A percentile compares a stretch with the other conserved stretches of the same genome.
Evolutionary conservation across 2,888 invertebrate genomes (phyloP).

Genomic region (Eurytoma californica): DNA sequence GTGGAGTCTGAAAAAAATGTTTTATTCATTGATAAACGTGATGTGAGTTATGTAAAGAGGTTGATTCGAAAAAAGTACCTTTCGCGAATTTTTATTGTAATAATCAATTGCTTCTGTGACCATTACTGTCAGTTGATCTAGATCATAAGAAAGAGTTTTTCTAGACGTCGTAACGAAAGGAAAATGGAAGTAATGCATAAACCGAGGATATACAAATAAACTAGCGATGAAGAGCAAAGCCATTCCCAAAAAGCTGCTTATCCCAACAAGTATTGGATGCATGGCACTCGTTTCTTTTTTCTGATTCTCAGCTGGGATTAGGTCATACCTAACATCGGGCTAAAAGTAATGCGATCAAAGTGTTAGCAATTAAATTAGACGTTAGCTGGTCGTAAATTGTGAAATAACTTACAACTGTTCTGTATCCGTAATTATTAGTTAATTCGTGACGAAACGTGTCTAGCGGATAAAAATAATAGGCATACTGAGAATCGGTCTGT

Average conservation of each 20-base stretch:
- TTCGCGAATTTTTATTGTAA: constrained; percentile 25
- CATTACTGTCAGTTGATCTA: constrained; percentile 22
- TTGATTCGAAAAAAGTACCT: constrained; percentile 18
- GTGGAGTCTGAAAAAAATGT: background rate
- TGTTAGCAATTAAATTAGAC: background rate
- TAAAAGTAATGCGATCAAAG: constrained; percentile 1
- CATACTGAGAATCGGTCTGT: constrained; percentile 25
- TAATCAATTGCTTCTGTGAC: constrained; percentile 51
- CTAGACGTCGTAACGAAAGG: constrained; percentile 43
- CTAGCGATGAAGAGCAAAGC: constrained; percentile 50
- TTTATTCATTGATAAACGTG: no score
- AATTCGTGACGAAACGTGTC: constrained; percentile 47
- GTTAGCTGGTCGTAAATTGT: background rate
- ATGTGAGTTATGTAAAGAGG: background rate
- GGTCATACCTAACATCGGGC: constrained; percentile 36
- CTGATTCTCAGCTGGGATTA: constrained; percentile 15
- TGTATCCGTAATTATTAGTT: constrained; percentile 24
- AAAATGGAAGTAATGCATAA: constrained; percentile 47
- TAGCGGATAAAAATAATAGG: constrained; percentile 55
- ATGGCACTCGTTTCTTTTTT: constrained; percentile 48
- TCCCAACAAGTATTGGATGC: constrained; percentile 47
- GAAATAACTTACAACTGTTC: constrained; percentile 28
- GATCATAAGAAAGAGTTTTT: constrained; percentile 19
- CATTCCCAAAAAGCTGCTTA: constrained; percentile 52
- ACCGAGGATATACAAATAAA: constrained; percentile 51